These are phyloP conservation scores for Bombus picipes DNA, from an alignment of 1,140 invertebrate species.

Conservation along the genomic window DNA sequence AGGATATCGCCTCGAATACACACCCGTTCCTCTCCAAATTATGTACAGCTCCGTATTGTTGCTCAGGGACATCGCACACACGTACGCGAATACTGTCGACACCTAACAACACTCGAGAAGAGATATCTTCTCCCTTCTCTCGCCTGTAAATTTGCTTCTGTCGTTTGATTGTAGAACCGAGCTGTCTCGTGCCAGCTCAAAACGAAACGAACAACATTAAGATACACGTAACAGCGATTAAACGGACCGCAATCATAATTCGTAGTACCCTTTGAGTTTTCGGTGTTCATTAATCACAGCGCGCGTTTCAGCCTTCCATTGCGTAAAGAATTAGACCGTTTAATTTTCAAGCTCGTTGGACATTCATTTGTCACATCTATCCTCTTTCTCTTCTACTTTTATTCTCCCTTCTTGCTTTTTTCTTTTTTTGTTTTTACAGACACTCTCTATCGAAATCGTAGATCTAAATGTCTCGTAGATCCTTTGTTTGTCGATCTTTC, in stretches of 20 bases:
- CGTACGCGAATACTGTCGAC: slow-evolving; percentile 37
- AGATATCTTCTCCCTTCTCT: not conserved
- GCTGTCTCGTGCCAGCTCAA: not conserved
- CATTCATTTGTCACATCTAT: not conserved
- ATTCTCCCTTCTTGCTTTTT: no score
- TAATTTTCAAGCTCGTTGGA: slow-evolving; percentile 26
- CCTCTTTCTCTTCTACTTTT: not conserved
- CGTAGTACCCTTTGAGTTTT: slow-evolving; percentile 77
- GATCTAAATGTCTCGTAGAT: no score
- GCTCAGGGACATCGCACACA: slow-evolving; percentile 35
- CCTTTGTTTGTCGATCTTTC: not conserved
- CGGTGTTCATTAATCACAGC: slow-evolving; percentile 81
- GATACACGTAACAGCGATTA: slow-evolving; percentile 53
- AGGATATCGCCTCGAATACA: not conserved
- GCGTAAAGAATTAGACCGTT: slow-evolving; percentile 66
- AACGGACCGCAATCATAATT: slow-evolving; percentile 57
- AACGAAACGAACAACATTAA: slow-evolving; percentile 56
- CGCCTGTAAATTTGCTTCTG: not conserved
- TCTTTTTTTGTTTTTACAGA: no score
- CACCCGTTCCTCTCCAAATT: not conserved
- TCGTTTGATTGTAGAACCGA: not conserved
- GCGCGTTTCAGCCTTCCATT: slow-evolving; percentile 78
- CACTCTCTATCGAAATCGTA: no score
- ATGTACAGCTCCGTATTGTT: slow-evolving; percentile 22
- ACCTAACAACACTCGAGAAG: slow-evolving; percentile 2